Evolutionary conservation across 2,888 invertebrate species (phyloP).

Genomic region (Anoncus sp.): DNA sequence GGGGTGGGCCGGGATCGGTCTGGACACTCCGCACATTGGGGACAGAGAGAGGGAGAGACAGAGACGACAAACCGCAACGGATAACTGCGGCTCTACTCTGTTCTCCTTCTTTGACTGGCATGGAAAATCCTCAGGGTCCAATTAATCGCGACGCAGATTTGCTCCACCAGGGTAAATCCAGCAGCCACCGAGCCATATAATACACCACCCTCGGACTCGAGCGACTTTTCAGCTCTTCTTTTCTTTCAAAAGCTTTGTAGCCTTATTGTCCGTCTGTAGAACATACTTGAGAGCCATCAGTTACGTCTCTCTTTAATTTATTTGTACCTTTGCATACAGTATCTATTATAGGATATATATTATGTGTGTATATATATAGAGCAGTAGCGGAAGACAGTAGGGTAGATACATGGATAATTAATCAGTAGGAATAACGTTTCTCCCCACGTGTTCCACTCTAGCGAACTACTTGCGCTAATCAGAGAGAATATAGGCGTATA

Average conservation of each 20-base stretch:
- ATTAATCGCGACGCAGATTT: conserved; percentile 61
- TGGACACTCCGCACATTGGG: conserved; percentile 39
- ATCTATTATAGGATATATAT: background rate
- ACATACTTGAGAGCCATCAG: conserved; percentile 7
- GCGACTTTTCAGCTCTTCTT: conserved; percentile 23
- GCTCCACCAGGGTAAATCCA: conserved; percentile 28
- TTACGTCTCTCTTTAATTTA: background rate
- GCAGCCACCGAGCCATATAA: conserved; percentile 36
- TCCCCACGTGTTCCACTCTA: background rate
- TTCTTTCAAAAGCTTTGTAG: conserved; percentile 12
- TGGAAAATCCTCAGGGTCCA: conserved; percentile 60
- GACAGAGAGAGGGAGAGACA: conserved; percentile 25
- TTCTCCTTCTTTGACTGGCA: conserved; percentile 55
- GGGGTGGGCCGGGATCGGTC: conserved; percentile 42
- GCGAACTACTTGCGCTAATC: conserved; percentile 27
- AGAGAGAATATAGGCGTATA: conserved; percentile 20
- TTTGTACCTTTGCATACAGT: background rate
- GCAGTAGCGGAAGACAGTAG: background rate
- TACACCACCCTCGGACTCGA: conserved; percentile 18
- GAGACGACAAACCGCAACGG: conserved; percentile 39
- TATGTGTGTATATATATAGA: no score
- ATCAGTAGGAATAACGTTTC: conserved; percentile 6
- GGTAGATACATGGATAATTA: background rate
- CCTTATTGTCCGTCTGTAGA: conserved; percentile 22
- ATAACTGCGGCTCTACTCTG: conserved; percentile 36